Base-by-base conservation (phyloP, 2,797 vertebrate genomes). In the Ptychobarbus kaznakovi region DNA sequence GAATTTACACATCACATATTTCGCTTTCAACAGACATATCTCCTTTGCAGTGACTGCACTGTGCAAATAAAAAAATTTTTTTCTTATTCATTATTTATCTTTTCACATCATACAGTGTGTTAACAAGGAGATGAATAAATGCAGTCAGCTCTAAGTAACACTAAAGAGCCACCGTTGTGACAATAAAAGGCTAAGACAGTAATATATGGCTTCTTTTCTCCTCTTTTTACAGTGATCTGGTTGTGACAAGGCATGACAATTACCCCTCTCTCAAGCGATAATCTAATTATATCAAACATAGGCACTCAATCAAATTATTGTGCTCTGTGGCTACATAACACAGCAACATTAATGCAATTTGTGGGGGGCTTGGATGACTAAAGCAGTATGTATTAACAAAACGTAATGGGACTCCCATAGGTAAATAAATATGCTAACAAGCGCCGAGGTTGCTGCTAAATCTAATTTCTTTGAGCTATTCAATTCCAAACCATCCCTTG, bases 371-470 rank as follows among this genome's bases (percentile, higher is more conserved):
- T 91, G 94, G 94, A 95, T 95, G 95, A 95, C 95, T 96, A 92
- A 94, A 94, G 95, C 94, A 93, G 95, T 95, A 94, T 94, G 95
- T 96, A 96, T 97, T 96, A 96, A 97, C 95, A 96, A 96, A 95
- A 95, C 93, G 94, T 96, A 97, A 97, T 96, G 94, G 95, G 94
- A 93, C 94, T 96, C 95, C 96, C 92, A 94, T 95, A 96, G 95
- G 95, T 96, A 96, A 96, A 96, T 96, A 94, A 96, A 96, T 96
- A 95, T 96, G 95, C 95, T 96, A 96, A 96, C 96, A 96, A 96
- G 89, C 56, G 8, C 94, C 91, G 91, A 92, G 94, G 95, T 96
- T 94, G 92, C 94, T 94, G 94, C 94, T 96, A 96, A 96, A 96
- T 96, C 95, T 96, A 96, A 97, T 96, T 96, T 96, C 94, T 96